phyloP scores from a whole-genome alignment of 2,888 invertebrate species.

The Agriotes lineatus region DNA sequence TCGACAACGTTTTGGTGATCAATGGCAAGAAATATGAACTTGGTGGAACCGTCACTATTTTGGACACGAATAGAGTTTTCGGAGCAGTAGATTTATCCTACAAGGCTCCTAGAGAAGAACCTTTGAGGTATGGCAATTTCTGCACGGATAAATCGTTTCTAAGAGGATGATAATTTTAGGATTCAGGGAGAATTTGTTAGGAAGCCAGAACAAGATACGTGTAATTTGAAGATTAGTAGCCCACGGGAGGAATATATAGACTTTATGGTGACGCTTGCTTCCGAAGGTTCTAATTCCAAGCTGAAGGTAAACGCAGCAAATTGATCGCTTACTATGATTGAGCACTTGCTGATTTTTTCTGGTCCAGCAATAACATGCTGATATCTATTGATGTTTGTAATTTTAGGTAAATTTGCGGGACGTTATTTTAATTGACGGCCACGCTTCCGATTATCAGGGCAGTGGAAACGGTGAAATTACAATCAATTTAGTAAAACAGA shows the following conservation, averaged over 20 bases:
- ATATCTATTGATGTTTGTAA: background rate
- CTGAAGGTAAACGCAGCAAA: constrained; percentile 1
- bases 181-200: constrained; percentile 68
- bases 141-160: no score
- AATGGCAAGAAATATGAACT: constrained; percentile 75
- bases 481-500: constrained; percentile 68
- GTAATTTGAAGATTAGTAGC: background rate
- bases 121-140: no score
- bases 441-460: constrained; percentile 74
- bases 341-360: no score
- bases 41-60: constrained; percentile 71
- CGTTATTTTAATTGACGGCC: constrained; percentile 63
- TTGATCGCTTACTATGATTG: no score
- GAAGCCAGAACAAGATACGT: constrained; percentile 56
- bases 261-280: no score
- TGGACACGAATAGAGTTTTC: no score
- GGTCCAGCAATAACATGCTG: no score
- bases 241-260: background rate
- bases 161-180: constrained; percentile 56
- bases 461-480: constrained; percentile 74
- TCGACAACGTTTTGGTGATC: constrained; percentile 71
- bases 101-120: no score
- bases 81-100: no score
- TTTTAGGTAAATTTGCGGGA: background rate
- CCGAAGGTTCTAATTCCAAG: background rate